Base-by-base conservation (phyloP, 2,113 vertebrate genomes). In the Rhinichthys klamathensis region DNA sequence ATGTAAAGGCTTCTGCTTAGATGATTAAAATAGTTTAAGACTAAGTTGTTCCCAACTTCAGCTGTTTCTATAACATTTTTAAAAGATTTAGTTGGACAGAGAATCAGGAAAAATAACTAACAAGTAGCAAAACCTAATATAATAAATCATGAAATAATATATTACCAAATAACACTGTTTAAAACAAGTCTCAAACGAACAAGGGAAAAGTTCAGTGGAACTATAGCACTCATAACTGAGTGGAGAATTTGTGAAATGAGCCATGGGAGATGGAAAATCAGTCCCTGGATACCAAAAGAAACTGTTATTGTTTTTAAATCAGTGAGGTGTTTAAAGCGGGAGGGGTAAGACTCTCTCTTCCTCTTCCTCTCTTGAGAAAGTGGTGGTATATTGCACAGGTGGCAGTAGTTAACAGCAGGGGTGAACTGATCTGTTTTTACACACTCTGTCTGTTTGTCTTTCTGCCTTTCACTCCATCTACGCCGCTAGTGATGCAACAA, bases 351-450 rank as follows among this genome's bases (percentile, higher is more conserved):
- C 76, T 69, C 38, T 30, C 16, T 75, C 38, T 32, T 44, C 51
- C 83, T 69, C 35, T 72, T 67, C n/a, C 67, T 38, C 60, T 77
- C 74, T 77, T 51, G 80, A 54, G 80, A 82, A 35, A 82, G 27
- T 49, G 35, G 7, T 79, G 58, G 61, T 44, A 67, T 77, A 78
- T 69, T 74, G 58, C 84, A 88, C 89, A 88, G 89, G 87, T 88
- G 89, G 83, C 79, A 72, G 54, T 38, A 72, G 58, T 90, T 86
- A 88, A 88, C 77, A 82, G 72, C 77, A 75, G 82, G 67, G 72
- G 84, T 82, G 80, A 87, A 63, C 79, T 54, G 85, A 12, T 67
- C 44, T 67, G 61, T 80, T 80, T 85, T 83, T 80, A 81, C 61
- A 61, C 60, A n/a, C 74, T 73, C n/a, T 73, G 30, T 83, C 38